Evolutionary conservation across 2,113 vertebrate genomes (phyloP).

Genomic region (Petrocephalus zakoni): DNA sequence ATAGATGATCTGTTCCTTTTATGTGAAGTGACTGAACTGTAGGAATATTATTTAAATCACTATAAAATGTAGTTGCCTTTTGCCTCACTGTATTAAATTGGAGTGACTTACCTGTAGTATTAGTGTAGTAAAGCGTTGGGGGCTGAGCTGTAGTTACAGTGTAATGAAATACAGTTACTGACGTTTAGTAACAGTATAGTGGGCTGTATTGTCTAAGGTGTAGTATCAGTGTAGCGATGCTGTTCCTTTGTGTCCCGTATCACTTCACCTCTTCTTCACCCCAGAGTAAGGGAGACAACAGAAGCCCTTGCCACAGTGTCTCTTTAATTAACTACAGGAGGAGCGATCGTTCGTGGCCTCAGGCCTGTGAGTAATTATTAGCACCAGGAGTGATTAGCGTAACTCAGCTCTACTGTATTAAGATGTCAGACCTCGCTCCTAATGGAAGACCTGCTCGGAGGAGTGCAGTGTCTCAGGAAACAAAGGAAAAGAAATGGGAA

Average conservation of each 20-base stretch:
- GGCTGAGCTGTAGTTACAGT: not conserved
- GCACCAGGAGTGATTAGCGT: conserved; percentile 14
- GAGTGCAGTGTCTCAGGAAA: not conserved
- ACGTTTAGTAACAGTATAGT: not conserved
- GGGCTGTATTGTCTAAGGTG: not conserved
- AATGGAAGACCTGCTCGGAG: not conserved
- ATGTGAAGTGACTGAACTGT: not conserved
- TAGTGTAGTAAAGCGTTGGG: not conserved
- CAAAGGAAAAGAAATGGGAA: not conserved
- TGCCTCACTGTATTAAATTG: not conserved
- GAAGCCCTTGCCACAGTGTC: not conserved
- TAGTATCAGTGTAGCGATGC: not conserved
- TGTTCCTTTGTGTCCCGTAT: not conserved
- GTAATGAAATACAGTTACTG: not conserved
- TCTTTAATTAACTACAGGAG: conserved; percentile 7
- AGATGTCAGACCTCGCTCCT: conserved; percentile 14
- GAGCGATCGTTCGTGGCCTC: not conserved
- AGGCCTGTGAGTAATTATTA: conserved; percentile 17
- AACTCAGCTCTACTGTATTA: conserved; percentile 7
- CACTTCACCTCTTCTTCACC: not conserved
- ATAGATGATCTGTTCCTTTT: not conserved
- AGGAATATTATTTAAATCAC: not conserved
- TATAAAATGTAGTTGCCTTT: not conserved
- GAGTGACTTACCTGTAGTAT: not conserved
- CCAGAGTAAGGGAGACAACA: not conserved